These are phyloP conservation scores for Gorsachius magnificus DNA, from an alignment of 2,797 vertebrate genomes.

Conservation along the genomic window DNA sequence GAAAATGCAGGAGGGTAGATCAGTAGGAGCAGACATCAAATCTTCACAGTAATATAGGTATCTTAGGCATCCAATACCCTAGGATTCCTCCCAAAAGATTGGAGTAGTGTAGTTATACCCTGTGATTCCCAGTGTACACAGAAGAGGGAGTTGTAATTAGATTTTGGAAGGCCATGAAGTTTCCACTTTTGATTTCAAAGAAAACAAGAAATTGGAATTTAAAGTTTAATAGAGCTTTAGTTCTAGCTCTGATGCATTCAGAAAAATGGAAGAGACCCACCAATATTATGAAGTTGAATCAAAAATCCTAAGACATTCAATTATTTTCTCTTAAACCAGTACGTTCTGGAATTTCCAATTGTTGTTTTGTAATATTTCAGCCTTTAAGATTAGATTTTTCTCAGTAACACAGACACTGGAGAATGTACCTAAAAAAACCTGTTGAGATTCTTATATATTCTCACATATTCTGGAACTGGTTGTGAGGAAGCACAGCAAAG, in stretches of 20 bases:
- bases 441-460: not conserved
- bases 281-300: not conserved
- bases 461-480: not conserved
- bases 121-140: constrained; percentile 49
- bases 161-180: not conserved
- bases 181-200: not conserved
- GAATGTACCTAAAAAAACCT: not conserved
- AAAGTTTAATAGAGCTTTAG: not conserved
- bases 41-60: not conserved
- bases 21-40: not conserved
- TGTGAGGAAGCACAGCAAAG: not conserved
- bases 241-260: not conserved
- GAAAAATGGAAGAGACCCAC: not conserved
- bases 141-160: constrained; percentile 66
- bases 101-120: too few species aligned
- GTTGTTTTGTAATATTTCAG: not conserved
- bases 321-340: not conserved
- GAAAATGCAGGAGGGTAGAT: not conserved
- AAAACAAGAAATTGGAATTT: not conserved
- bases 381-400: not conserved
- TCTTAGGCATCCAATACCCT: not conserved
- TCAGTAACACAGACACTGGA: not conserved
- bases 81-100: not conserved
- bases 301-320: not conserved
- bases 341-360: not conserved